Conservation (phyloP, 2,113 vertebrate genomes). For the Ictalurus furcatus region DNA sequence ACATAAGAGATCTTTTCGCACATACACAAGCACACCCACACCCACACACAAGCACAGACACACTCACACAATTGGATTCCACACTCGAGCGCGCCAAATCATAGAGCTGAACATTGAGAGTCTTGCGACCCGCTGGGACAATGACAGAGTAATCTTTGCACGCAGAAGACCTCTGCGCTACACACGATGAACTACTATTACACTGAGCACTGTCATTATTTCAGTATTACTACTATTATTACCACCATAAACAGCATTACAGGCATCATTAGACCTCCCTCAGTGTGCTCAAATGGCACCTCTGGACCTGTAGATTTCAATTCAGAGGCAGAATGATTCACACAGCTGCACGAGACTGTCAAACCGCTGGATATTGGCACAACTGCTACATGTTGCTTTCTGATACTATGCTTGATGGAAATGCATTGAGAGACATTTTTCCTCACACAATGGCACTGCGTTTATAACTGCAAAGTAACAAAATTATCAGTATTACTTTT, state of each 20-base stretch:
- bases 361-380: not conserved
- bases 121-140: slow-evolving; percentile 42
- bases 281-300: slow-evolving; percentile 35
- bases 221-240: slow-evolving; percentile 51
- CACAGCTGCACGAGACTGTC: slow-evolving; percentile 17
- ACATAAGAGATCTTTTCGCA: not conserved
- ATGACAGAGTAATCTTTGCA: slow-evolving; percentile 50
- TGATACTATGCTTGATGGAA: not conserved
- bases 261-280: slow-evolving; percentile 45
- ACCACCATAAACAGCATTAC: slow-evolving; percentile 54
- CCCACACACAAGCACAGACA: not conserved
- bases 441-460: not conserved
- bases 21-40: not conserved
- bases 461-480: not conserved
- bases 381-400: slow-evolving; percentile 8
- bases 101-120: slow-evolving; percentile 44
- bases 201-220: slow-evolving; percentile 52
- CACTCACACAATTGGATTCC: slow-evolving; percentile 20
- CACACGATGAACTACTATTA: slow-evolving; percentile 43
- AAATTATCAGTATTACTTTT: not conserved
- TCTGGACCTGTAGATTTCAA: slow-evolving; percentile 37
- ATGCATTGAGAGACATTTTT: not conserved
- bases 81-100: slow-evolving; percentile 39
- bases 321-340: slow-evolving; percentile 39
- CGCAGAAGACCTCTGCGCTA: slow-evolving; percentile 25